Percentiles rank a stretch among this genome's conserved stretches.
Evolutionary conservation across 2,888 invertebrate genomes (phyloP).

Genomic region (Polyommatus iphigenia): DNA sequence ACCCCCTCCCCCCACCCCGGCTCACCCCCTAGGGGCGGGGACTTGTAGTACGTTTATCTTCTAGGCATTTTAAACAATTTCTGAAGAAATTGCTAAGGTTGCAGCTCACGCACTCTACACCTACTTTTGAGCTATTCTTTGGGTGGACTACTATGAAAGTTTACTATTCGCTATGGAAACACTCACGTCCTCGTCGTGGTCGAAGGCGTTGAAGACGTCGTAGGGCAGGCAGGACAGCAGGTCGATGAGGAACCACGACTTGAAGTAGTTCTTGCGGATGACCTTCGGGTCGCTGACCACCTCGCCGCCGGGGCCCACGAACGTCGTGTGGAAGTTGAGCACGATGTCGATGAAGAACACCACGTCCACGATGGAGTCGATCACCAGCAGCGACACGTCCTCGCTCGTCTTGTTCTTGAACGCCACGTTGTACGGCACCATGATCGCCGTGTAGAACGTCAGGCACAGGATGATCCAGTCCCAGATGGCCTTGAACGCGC

Average conservation of each 20-base stretch:
- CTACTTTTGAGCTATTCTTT: too few species aligned
- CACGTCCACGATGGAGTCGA: slow-evolving; percentile 99
- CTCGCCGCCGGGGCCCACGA: slow-evolving; percentile 97
- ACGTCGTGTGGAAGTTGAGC: slow-evolving; percentile 99
- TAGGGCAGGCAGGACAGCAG: slow-evolving; percentile 99
- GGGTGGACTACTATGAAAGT: too few species aligned
- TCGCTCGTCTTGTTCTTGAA: slow-evolving; percentile 99
- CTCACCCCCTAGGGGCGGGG: too few species aligned
- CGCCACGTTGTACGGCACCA: slow-evolving; percentile 99
- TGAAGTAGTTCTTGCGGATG: slow-evolving; percentile 98
- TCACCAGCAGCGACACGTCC: slow-evolving; percentile 95
- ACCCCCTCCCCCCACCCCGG: too few species aligned
- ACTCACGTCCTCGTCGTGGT: slow-evolving; percentile 97
- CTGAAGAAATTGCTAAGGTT: too few species aligned
- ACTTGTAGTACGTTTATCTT: too few species aligned
- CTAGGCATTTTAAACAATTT: too few species aligned
- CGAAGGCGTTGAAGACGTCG: slow-evolving; percentile 99
- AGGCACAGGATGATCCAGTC: slow-evolving; percentile 99
- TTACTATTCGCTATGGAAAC: background rate
- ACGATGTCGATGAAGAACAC: slow-evolving; percentile 99
- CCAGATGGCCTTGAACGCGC: slow-evolving; percentile 99
- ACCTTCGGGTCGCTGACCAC: slow-evolving; percentile 99
- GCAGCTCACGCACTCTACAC: too few species aligned
- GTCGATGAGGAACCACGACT: slow-evolving; percentile 99
- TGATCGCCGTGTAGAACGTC: slow-evolving; percentile 99